Conservation (phyloP, 2,113 vertebrate species). For the Hypanus sabinus region DNA sequence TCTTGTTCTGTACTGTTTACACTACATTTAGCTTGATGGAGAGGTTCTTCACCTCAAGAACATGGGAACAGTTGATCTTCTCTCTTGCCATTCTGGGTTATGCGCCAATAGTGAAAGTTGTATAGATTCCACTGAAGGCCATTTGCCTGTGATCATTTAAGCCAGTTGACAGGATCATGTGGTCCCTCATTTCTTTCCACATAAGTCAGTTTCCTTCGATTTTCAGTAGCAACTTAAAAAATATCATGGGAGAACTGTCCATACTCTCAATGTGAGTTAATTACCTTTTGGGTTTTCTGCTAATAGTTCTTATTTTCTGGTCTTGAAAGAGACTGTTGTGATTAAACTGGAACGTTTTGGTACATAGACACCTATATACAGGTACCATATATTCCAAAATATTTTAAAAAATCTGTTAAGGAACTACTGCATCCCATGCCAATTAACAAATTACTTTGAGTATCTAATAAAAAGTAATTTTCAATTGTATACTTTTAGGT, state of each 20-base stretch:
- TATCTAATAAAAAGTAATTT: background rate
- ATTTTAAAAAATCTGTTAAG: background rate
- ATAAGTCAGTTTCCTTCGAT: no score
- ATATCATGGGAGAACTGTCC: no score
- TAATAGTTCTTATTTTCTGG: background rate
- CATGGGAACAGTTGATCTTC: background rate
- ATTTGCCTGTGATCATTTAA: no score
- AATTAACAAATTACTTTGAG: background rate
- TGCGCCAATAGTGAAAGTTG: background rate
- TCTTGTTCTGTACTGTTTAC: background rate
- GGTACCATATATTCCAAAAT: background rate
- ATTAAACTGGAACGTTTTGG: background rate
- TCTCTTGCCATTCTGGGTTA: background rate
- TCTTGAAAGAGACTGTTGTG: background rate
- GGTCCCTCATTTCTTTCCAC: no score
- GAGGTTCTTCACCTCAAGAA: background rate
- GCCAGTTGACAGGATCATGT: no score
- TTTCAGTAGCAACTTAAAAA: no score
- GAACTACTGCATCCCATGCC: background rate
- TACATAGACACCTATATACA: background rate
- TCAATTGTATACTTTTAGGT: background rate
- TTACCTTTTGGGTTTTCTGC: no score
- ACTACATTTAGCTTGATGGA: background rate
- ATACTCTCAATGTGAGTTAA: no score
- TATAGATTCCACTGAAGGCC: background rate